These are phyloP conservation scores for Mystacides longicornis DNA, from an alignment of 2,888 invertebrate species.

Conservation along the genomic window DNA sequence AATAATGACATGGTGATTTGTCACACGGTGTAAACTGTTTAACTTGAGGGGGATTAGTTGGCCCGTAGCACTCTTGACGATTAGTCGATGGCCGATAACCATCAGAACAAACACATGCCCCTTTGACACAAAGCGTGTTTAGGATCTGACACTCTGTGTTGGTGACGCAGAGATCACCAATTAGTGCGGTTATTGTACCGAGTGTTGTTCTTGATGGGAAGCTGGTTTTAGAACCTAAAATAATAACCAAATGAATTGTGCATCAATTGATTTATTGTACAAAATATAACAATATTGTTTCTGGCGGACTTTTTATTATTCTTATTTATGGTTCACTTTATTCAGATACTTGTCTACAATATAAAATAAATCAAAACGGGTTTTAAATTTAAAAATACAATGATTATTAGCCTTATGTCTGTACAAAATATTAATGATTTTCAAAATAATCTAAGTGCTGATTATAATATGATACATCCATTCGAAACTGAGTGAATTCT, in stretches of 20 bases:
- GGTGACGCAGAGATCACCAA: constrained; percentile 71
- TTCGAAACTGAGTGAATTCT: too few relatives aligned
- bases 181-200: constrained; percentile 55
- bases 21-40: constrained; percentile 49
- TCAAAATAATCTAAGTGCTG: too few relatives aligned
- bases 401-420: too few relatives aligned
- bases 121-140: constrained; percentile 55
- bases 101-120: constrained; percentile 58
- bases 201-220: constrained; percentile 50
- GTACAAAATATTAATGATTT: too few relatives aligned
- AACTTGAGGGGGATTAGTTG: constrained; percentile 35
- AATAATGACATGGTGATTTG: constrained; percentile 57
- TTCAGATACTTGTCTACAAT: too few relatives aligned
- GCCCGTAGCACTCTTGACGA: constrained; percentile 54
- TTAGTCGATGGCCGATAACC: constrained; percentile 56
- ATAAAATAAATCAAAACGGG: too few relatives aligned
- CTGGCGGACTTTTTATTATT: too few relatives aligned
- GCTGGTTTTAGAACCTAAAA: constrained; percentile 32
- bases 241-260: constrained; percentile 7
- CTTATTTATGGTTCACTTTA: too few relatives aligned
- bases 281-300: too few relatives aligned
- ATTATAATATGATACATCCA: too few relatives aligned
- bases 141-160: constrained; percentile 57
- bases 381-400: too few relatives aligned
- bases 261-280: not conserved